A percentile compares a stretch with the other conserved stretches of the same genome.
Conservation (phyloP, 2,797 vertebrate species). For the Schizothorax lantsangensis region DNA sequence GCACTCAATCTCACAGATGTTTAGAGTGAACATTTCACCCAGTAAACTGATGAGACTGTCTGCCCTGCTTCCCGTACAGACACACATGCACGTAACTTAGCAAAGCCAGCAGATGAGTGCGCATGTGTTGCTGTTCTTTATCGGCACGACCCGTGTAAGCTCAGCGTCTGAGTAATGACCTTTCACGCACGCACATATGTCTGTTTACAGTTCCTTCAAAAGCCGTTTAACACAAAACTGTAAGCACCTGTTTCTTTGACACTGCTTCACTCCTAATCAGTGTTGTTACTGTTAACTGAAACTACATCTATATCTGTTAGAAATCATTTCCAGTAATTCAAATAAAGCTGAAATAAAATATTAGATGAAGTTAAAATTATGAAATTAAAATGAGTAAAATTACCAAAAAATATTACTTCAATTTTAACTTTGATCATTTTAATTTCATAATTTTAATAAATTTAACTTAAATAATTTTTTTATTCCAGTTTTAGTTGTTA, state of each 20-base stretch:
- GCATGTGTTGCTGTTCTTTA: slow-evolving; percentile 50
- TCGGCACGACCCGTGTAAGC: slow-evolving; percentile 41
- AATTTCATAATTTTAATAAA: background rate
- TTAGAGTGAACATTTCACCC: slow-evolving; percentile 69
- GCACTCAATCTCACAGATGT: slow-evolving; percentile 74
- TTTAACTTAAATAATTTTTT: background rate
- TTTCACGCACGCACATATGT: slow-evolving; percentile 60
- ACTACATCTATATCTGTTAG: background rate
- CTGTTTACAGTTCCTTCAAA: slow-evolving; percentile 54
- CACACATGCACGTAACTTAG: slow-evolving; percentile 34
- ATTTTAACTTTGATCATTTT: no score
- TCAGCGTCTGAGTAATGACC: slow-evolving; percentile 59
- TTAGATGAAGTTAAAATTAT: background rate
- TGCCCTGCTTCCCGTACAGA: slow-evolving; percentile 71
- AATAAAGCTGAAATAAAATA: background rate
- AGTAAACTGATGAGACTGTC: slow-evolving; percentile 67
- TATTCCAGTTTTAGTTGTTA: background rate
- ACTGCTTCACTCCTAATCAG: background rate
- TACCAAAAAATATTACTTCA: background rate
- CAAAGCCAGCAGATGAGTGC: slow-evolving; percentile 17
- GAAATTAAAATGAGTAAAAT: background rate
- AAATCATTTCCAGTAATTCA: background rate
- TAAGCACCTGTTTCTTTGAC: slow-evolving; percentile 70
- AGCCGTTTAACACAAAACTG: slow-evolving; percentile 50
- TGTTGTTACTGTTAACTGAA: background rate